phyloP scores from a whole-genome alignment of 2,888 invertebrate species.

The Tanypteryx hageni region DNA sequence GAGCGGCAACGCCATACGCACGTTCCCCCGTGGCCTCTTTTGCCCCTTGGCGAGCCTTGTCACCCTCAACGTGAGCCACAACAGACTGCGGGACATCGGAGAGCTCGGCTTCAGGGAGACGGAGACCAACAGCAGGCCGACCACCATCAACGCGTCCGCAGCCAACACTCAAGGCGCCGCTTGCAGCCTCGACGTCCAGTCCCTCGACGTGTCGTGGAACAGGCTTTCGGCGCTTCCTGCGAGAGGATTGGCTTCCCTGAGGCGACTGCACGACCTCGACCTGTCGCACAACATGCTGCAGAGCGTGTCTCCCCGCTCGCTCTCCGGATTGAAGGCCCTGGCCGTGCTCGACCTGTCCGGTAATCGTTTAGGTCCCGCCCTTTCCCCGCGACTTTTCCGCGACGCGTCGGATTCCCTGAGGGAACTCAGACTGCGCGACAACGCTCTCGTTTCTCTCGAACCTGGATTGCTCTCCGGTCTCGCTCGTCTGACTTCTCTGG shows the following conservation, averaged over 20 bases:
- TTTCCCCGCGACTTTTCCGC: conserved; percentile 90
- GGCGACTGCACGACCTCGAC: conserved; percentile 87
- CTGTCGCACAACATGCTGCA: conserved; percentile 93
- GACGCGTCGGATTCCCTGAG: conserved; percentile 88
- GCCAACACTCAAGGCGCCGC: conserved; percentile 81
- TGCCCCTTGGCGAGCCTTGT: conserved; percentile 89
- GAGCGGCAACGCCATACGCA: conserved; percentile 93
- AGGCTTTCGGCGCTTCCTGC: conserved; percentile 90
- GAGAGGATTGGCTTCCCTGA: conserved; percentile 87
- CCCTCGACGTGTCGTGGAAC: conserved; percentile 89
- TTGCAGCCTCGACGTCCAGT: conserved; percentile 88
- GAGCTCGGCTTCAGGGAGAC: conserved; percentile 91
- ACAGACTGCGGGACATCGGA: conserved; percentile 91
- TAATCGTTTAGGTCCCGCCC: conserved; percentile 88
- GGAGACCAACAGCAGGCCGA: conserved; percentile 70
- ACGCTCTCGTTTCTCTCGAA: conserved; percentile 91
- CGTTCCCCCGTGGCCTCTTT: conserved; percentile 90
- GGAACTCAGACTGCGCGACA: conserved; percentile 94
- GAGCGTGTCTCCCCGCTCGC: conserved; percentile 90
- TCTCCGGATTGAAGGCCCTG: conserved; percentile 87
- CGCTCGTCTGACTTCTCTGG: conserved; percentile 87
- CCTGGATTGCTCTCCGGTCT: conserved; percentile 91
- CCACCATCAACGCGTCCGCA: conserved; percentile 77
- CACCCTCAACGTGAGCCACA: conserved; percentile 89
- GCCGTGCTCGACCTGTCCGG: conserved; percentile 92